Conservation (phyloP, 2,888 invertebrate species). For the Leucozona laternaria region DNA sequence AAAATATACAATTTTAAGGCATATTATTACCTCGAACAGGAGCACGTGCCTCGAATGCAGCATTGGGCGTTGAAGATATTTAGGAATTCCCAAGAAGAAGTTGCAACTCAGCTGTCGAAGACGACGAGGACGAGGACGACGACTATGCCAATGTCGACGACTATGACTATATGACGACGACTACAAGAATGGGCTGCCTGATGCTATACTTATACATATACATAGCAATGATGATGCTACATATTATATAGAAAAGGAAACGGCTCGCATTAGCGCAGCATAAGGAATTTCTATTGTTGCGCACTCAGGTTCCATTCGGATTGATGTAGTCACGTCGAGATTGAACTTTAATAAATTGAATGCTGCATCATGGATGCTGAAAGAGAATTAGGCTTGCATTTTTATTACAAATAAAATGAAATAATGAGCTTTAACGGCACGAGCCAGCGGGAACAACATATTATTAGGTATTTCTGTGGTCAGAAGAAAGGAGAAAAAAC, state of each 20-base stretch:
- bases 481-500: no score
- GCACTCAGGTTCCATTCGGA: constrained; percentile 60
- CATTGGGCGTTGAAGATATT: constrained; percentile 35
- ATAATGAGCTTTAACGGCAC: neutral
- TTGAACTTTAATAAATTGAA: constrained; percentile 75
- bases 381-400: constrained; percentile 21
- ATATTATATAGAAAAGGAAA: constrained; percentile 43
- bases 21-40: constrained; percentile 76
- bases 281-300: constrained; percentile 71
- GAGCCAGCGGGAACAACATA: neutral
- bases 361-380: constrained; percentile 63
- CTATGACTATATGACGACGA: neutral
- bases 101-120: constrained; percentile 70
- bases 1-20: constrained; percentile 76
- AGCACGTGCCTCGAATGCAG: constrained; percentile 75
- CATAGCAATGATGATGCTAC: no score
- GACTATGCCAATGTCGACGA: neutral
- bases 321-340: constrained; percentile 74
- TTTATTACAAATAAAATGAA: neutral
- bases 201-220: no score
- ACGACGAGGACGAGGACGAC: neutral
- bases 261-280: constrained; percentile 68
- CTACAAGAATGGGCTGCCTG: constrained; percentile 12
- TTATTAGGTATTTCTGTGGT: neutral
- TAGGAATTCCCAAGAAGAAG: constrained; percentile 61